Percentiles rank a stretch among this genome's conserved stretches.
These are phyloP conservation scores for Enhydra lutris DNA, from an alignment of 2,113 vertebrate species.

Conservation along the genomic window DNA sequence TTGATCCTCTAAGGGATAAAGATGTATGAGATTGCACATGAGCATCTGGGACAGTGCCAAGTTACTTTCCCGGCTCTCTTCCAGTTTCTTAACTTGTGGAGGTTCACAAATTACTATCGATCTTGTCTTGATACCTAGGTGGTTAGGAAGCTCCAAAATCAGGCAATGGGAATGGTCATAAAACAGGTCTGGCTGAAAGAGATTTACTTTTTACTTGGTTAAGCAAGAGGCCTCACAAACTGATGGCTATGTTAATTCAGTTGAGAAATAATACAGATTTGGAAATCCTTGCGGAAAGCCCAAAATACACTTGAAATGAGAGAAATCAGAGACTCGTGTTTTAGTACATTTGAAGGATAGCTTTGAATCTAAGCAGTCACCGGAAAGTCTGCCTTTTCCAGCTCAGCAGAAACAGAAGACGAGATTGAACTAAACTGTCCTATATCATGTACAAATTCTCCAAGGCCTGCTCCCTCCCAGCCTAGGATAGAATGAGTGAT, in stretches of 20 bases:
- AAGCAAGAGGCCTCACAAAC: slow-evolving; percentile 28
- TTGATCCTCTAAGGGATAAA: background rate
- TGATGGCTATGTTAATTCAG: background rate
- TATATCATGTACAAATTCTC: background rate
- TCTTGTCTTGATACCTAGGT: background rate
- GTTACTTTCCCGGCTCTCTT: background rate
- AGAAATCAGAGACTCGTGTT: background rate
- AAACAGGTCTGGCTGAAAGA: background rate
- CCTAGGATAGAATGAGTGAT: background rate
- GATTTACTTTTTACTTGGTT: slow-evolving; percentile 13
- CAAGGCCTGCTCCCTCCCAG: background rate
- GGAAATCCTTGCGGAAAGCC: slow-evolving; percentile 39
- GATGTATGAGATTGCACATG: background rate
- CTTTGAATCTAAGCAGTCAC: background rate
- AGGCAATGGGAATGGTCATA: background rate
- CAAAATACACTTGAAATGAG: slow-evolving; percentile 36
- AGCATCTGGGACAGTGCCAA: background rate
- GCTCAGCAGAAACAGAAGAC: background rate
- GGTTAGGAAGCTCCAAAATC: slow-evolving; percentile 29
- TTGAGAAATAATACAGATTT: slow-evolving; percentile 50
- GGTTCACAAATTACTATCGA: background rate
- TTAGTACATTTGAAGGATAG: background rate
- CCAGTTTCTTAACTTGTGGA: slow-evolving; percentile 7
- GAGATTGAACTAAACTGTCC: background rate
- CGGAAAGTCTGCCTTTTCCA: background rate